Conservation (phyloP, 2,113 vertebrate genomes). For the Elephas maximus region DNA sequence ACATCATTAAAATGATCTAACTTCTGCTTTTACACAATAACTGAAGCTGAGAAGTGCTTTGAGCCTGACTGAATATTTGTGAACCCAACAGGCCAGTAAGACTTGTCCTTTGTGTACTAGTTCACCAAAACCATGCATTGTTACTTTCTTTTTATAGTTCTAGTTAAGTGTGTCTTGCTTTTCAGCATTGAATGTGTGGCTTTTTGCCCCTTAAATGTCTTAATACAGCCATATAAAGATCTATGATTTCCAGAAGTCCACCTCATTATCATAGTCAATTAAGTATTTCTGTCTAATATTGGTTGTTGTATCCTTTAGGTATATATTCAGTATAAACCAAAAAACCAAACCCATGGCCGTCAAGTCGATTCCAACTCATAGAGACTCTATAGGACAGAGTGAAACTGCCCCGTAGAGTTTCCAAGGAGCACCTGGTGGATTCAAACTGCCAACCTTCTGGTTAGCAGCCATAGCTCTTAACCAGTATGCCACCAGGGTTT, state of each 20-base stretch:
- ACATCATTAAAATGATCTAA: constrained; percentile 8
- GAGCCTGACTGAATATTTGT: constrained; percentile 21
- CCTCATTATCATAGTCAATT: background rate
- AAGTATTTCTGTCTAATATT: background rate
- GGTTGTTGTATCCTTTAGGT: background rate
- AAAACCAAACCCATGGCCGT: too few species aligned
- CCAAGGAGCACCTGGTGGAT: too few species aligned
- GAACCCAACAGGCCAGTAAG: background rate
- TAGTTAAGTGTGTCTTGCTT: background rate
- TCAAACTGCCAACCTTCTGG: too few species aligned
- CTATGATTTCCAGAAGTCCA: background rate
- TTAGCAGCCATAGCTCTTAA: too few species aligned
- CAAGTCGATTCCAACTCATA: too few species aligned
- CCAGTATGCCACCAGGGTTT: too few species aligned
- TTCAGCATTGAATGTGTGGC: background rate
- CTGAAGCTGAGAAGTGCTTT: background rate
- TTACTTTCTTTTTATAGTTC: background rate
- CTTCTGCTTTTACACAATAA: background rate
- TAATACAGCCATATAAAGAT: background rate
- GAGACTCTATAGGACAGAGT: too few species aligned
- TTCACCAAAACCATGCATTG: background rate
- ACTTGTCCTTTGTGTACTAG: background rate
- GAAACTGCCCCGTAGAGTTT: too few species aligned
- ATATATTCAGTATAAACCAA: background rate
- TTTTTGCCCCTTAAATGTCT: constrained; percentile 32